Evolutionary conservation across 23 tunicate genomes (phyloP), one percentile per base, ranked within the genome.

Genomic region (Styela plicata): DNA sequence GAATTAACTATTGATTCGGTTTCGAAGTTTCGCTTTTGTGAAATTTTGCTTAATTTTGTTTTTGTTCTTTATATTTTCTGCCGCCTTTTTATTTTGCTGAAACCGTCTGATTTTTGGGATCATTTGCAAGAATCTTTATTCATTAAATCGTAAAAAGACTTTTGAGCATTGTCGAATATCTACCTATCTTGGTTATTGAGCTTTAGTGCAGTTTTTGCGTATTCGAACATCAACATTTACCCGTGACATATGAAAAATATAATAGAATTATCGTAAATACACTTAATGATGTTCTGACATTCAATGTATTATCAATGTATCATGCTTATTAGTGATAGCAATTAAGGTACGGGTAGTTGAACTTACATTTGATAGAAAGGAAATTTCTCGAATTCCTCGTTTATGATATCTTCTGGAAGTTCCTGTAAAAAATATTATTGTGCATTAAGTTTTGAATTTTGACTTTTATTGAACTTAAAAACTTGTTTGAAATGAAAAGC

Each of bases 61-160:
- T 67, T n/a, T 67, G 17, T 67, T n/a, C n/a, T 27, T 1, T 1
- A 22, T 29, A 24, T 22, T 67, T 27, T 25, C 71, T 0, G 71
- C 16, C 17, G 31, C 2, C 30, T 18, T 18, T 29, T 67, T 27
- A 19, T 18, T 27, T 67, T 29, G 19, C 22, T 1, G 71, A 29
- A 1, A 67, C 0, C 30, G 1, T 67, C 71, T 24, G 71, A 67
- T 25, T 29, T 24, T 1, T 25, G 71, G 0, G 16, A 67, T 1
- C 71, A 24, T 25, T 24, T 21, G 0, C 16, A 67, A 0, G 71
- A 67, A 29, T 67, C 71, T 67, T 67, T 67, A 24, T 67, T 67
- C 71, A 67, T 67, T 18, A 67, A 29, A 67, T 67, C 71, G 71
- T 67, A 67, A 18, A 67, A 18, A 67, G 19, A 24, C 19, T 18